Percentiles rank a stretch among this genome's conserved stretches.
Evolutionary conservation across 2,888 invertebrate species (phyloP).

Genomic region (Orthosia incerta): DNA sequence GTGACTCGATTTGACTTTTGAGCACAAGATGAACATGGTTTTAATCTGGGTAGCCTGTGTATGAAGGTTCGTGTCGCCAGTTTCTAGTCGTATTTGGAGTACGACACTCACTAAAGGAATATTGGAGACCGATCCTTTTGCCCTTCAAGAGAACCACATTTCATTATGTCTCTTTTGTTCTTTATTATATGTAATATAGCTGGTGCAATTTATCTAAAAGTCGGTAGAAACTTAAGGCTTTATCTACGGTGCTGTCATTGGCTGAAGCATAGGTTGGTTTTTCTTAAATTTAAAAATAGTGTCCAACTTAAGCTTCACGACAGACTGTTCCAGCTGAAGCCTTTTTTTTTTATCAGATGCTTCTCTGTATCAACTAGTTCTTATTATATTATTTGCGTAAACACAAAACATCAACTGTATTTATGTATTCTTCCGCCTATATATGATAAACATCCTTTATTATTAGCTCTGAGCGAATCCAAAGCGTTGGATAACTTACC

Average conservation of each 20-base stretch:
- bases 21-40: background rate
- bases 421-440: slow-evolving; percentile 43
- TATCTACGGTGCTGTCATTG: background rate
- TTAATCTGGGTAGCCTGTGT: background rate
- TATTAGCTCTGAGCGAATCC: slow-evolving; percentile 36
- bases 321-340: background rate
- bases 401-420: slow-evolving; percentile 15
- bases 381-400: background rate
- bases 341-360: background rate
- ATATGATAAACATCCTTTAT: slow-evolving; percentile 31
- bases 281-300: background rate
- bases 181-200: background rate
- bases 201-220: background rate
- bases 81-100: background rate
- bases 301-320: slow-evolving; percentile 6
- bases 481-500: slow-evolving; percentile 55
- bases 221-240: too few species aligned
- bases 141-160: background rate
- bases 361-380: too few species aligned
- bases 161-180: background rate
- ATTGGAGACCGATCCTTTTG: too few species aligned
- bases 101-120: background rate
- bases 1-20: slow-evolving; percentile 10
- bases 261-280: background rate
- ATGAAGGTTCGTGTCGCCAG: background rate